Evolutionary conservation across 1,140 invertebrate genomes (phyloP).

Genomic region (Drosophila baimaii): DNA sequence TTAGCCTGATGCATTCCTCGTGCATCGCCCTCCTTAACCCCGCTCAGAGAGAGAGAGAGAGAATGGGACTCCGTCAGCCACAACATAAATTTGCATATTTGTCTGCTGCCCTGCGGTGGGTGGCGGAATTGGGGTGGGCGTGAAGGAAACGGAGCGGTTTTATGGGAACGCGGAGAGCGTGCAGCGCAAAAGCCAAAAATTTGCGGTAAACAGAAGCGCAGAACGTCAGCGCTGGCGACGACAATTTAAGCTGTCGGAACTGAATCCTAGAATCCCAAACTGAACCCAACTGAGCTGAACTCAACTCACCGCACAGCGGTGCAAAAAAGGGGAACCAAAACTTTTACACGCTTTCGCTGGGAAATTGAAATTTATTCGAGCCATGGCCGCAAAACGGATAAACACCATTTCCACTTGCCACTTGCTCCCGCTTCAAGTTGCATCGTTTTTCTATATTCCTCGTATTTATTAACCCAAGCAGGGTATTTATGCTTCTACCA

Average conservation of each 20-base stretch:
- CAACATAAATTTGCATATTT: constrained; percentile 81
- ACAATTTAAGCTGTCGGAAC: constrained; percentile 75
- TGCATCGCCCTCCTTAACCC: constrained; percentile 11
- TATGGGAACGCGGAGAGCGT: constrained; percentile 35
- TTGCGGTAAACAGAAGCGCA: constrained; percentile 71
- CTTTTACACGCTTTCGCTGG: constrained; percentile 52
- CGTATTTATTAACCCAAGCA: neutral
- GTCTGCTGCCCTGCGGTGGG: constrained; percentile 43
- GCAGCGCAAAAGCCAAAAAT: constrained; percentile 75
- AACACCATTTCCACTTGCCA: constrained; percentile 80
- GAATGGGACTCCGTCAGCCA: constrained; percentile 59
- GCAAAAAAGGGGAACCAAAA: constrained; percentile 27
- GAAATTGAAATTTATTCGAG: constrained; percentile 79
- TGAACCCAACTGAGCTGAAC: constrained; percentile 9
- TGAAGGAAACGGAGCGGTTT: constrained; percentile 4
- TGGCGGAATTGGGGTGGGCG: constrained; percentile 1
- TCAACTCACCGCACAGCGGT: constrained; percentile 4
- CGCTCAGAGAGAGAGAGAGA: neutral
- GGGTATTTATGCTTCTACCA: neutral
- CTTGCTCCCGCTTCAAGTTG: constrained; percentile 56
- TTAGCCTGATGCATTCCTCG: constrained; percentile 72
- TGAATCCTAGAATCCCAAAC: constrained; percentile 18
- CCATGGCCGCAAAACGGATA: constrained; percentile 66
- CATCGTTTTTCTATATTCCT: constrained; percentile 7
- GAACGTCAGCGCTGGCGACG: constrained; percentile 35